A percentile compares a stretch with the other conserved stretches of the same genome.
Evolutionary conservation across 2,888 invertebrate species (phyloP).

Genomic region (Amphipoea oculea): DNA sequence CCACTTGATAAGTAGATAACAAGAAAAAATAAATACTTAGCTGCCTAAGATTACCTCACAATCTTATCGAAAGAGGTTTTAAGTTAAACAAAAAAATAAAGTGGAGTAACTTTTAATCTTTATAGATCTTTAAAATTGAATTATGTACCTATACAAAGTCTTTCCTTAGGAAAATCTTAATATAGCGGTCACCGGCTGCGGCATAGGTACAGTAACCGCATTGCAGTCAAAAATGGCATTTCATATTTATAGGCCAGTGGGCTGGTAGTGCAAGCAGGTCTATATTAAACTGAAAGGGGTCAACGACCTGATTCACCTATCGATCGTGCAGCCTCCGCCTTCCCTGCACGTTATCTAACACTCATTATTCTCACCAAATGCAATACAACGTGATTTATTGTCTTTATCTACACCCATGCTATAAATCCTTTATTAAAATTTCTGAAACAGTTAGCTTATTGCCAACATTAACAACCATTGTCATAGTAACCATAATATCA

Average conservation of each 20-base stretch:
- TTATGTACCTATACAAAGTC: neutral
- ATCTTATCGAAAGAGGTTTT: neutral
- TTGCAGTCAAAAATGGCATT: constrained; percentile 65
- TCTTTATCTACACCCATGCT: too few relatives aligned
- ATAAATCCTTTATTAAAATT: too few relatives aligned
- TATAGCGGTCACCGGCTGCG: neutral
- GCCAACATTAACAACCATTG: too few relatives aligned
- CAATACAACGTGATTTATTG: constrained; percentile 1
- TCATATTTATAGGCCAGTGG: constrained; percentile 72
- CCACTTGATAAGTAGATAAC: neutral
- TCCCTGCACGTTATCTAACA: constrained; percentile 39
- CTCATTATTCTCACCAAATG: constrained; percentile 25
- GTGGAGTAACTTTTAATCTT: constrained; percentile 8
- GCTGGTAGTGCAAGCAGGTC: constrained; percentile 61
- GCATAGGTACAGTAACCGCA: constrained; percentile 57
- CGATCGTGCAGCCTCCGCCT: constrained; percentile 68
- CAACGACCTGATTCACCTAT: constrained; percentile 77
- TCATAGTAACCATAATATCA: too few relatives aligned
- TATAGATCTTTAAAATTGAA: neutral
- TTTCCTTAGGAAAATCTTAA: neutral
- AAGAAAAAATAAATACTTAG: neutral
- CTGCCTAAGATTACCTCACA: neutral
- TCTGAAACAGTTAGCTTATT: too few relatives aligned
- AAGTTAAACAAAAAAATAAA: neutral
- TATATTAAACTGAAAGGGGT: constrained; percentile 67